Conservation (phyloP, 2,113 vertebrate species). For the Verasper variegatus region DNA sequence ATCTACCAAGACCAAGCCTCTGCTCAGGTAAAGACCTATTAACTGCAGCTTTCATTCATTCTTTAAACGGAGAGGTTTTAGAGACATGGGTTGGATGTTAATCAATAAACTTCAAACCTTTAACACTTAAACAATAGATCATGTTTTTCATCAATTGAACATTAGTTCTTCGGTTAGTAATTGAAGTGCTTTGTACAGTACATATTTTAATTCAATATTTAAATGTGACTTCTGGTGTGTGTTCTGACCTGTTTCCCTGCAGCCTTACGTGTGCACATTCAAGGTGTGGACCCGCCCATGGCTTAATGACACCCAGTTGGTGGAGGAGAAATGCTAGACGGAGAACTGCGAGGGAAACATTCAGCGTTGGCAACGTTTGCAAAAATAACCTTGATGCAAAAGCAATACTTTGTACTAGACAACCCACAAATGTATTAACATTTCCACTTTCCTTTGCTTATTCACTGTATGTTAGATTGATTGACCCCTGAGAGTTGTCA, state of each 20-base stretch:
- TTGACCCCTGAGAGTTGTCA: not conserved
- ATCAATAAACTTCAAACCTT: not conserved
- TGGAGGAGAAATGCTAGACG: constrained; percentile 26
- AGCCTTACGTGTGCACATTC: constrained; percentile 72
- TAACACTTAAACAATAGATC: no score
- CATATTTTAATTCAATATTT: not conserved
- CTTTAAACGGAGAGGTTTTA: not conserved
- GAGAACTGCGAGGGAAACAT: not conserved
- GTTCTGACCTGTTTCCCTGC: constrained; percentile 6
- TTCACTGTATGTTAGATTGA: not conserved
- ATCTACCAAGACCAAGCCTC: accelerated
- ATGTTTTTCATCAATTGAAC: not conserved
- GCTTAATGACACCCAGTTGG: accelerated
- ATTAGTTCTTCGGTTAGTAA: not conserved
- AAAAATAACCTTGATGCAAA: not conserved
- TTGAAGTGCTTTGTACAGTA: not conserved
- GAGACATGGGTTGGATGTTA: not conserved
- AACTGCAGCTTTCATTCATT: not conserved
- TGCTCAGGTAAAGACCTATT: constrained; percentile 49
- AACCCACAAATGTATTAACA: not conserved
- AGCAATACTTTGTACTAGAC: not conserved
- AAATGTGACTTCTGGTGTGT: not conserved
- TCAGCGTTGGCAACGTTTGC: not conserved
- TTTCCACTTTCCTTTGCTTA: not conserved
- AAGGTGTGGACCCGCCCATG: constrained; percentile 73